These are phyloP conservation scores for Coptodon bakossiorum DNA, from an alignment of 2,113 vertebrate species.

Conservation along the genomic window DNA sequence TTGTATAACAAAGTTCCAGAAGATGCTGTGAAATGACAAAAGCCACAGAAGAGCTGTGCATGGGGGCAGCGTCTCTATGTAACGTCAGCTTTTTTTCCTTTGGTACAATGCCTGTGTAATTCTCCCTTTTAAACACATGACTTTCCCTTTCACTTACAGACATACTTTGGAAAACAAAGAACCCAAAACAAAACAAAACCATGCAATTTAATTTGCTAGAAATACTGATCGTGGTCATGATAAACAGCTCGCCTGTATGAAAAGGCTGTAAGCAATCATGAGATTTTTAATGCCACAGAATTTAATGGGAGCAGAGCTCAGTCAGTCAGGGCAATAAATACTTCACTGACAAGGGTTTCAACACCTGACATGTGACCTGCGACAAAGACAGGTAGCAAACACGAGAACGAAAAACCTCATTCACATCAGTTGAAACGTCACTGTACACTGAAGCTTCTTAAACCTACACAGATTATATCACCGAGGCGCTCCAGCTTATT, in stretches of 20 bases:
- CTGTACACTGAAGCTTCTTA: not conserved
- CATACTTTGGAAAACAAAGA: not conserved
- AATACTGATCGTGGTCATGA: slow-evolving; percentile 29
- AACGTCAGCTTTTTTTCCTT: not conserved
- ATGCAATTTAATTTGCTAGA: slow-evolving; percentile 37
- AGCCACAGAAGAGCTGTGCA: not conserved
- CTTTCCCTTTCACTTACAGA: slow-evolving; percentile 45
- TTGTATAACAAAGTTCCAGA: not conserved
- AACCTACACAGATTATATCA: not conserved
- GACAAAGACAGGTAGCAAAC: slow-evolving; percentile 35
- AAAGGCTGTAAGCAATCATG: not conserved
- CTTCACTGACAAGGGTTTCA: slow-evolving; percentile 26
- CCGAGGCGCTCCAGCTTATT: not conserved
- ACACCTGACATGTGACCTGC: slow-evolving; percentile 21
- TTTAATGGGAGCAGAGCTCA: slow-evolving; percentile 12
- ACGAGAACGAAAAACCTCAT: slow-evolving; percentile 39
- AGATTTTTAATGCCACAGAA: not conserved
- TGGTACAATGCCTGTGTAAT: not conserved
- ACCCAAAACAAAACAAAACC: not conserved
- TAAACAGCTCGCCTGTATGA: slow-evolving; percentile 10
- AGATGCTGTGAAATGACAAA: not conserved
- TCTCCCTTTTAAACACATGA: slow-evolving; percentile 45
- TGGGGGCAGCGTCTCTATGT: not conserved
- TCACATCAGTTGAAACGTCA: slow-evolving; percentile 18
- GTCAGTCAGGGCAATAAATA: slow-evolving; percentile 41